Conservation (phyloP, 2,888 invertebrate genomes). For the Scaptomyza tumidula region DNA sequence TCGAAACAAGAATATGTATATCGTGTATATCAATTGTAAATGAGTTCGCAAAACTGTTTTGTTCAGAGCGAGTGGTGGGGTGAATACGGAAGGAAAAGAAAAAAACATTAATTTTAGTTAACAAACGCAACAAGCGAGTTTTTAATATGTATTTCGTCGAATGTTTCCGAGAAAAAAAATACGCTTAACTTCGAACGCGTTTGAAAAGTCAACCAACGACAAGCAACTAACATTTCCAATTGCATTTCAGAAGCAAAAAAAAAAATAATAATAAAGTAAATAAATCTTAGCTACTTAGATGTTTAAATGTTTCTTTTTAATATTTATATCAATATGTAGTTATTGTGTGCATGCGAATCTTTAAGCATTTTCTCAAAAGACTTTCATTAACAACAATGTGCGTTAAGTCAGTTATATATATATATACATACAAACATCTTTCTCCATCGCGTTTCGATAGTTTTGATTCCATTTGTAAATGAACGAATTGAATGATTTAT, state of each 20-base stretch:
- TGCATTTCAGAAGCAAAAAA: slow-evolving; percentile 60
- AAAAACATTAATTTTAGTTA: not conserved
- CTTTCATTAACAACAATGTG: slow-evolving; percentile 45
- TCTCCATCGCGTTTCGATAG: slow-evolving; percentile 42
- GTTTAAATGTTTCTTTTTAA: slow-evolving; percentile 58
- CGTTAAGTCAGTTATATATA: slow-evolving; percentile 52
- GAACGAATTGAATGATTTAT: slow-evolving; percentile 60
- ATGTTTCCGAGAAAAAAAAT: slow-evolving; percentile 11
- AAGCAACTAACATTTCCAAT: slow-evolving; percentile 59
- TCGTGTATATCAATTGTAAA: slow-evolving; percentile 46
- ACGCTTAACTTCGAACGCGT: slow-evolving; percentile 16
- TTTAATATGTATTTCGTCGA: slow-evolving; percentile 10
- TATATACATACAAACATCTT: slow-evolving; percentile 13
- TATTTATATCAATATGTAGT: slow-evolving; percentile 52
- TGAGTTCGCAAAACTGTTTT: slow-evolving; percentile 45
- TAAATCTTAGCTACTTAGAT: slow-evolving; percentile 40
- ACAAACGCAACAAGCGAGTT: slow-evolving; percentile 29
- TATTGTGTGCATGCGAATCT: slow-evolving; percentile 49
- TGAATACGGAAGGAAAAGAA: slow-evolving; percentile 1
- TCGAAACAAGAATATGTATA: not conserved
- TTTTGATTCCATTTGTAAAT: slow-evolving; percentile 69
- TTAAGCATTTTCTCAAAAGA: slow-evolving; percentile 48
- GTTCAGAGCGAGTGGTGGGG: not conserved
- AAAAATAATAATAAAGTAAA: slow-evolving; percentile 14
- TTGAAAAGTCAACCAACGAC: slow-evolving; percentile 5